These are phyloP conservation scores for Pyrrhosoma nymphula DNA, from an alignment of 2,888 invertebrate genomes.

Conservation along the genomic window DNA sequence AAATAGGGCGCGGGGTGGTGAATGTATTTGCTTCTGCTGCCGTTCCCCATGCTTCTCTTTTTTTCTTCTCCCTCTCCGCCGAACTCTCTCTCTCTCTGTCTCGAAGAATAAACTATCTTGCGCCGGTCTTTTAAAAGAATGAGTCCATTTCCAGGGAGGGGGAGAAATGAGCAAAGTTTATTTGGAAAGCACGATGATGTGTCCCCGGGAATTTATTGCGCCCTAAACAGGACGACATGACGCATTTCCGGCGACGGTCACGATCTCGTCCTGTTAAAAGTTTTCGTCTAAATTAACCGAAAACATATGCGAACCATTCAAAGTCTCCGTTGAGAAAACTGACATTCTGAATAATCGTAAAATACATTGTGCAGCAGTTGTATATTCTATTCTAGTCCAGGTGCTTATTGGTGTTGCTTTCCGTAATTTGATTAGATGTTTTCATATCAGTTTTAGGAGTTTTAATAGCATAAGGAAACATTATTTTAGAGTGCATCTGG, in stretches of 20 bases:
- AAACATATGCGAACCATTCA: not conserved
- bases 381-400: too few relatives aligned
- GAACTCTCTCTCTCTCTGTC: not conserved
- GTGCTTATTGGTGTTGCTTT: too few relatives aligned
- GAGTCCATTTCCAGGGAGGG: conserved; percentile 54
- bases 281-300: conserved; percentile 6
- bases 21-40: conserved; percentile 17
- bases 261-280: not conserved
- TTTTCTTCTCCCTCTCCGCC: not conserved
- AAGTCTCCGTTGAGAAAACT: too few relatives aligned
- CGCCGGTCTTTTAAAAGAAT: conserved; percentile 44
- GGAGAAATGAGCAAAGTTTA: conserved; percentile 61
- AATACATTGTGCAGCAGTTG: too few relatives aligned
- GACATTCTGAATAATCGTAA: too few relatives aligned
- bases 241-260: not conserved
- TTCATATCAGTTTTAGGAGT: too few relatives aligned
- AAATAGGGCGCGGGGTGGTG: conserved; percentile 22
- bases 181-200: conserved; percentile 49
- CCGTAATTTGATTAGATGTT: too few relatives aligned
- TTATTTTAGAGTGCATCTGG: too few relatives aligned
- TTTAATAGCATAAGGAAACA: too few relatives aligned
- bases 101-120: conserved; percentile 5
- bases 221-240: not conserved
- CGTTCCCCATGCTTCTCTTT: not conserved
- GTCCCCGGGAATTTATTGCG: conserved; percentile 18